Evolutionary conservation across 1,140 invertebrate genomes (phyloP).

Genomic region (Dryas iulia): DNA sequence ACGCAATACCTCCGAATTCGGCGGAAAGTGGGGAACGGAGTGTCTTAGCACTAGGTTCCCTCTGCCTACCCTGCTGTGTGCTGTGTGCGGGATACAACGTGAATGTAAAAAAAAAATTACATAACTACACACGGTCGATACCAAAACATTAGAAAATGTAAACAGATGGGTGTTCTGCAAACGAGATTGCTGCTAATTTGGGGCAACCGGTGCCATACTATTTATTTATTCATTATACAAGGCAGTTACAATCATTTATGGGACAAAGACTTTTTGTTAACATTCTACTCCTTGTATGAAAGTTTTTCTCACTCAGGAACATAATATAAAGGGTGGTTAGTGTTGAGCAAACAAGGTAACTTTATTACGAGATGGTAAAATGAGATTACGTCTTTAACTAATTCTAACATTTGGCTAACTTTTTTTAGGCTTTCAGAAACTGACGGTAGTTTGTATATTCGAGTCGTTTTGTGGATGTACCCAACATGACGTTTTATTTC

Average conservation of each 20-base stretch:
- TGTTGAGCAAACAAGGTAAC: not conserved
- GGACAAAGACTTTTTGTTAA: not conserved
- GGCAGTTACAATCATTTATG: conserved; percentile 20
- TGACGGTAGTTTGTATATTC: too few relatives aligned
- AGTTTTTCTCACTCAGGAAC: not conserved
- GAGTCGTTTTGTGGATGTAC: too few relatives aligned
- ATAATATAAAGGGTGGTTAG: not conserved
- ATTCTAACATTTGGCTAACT: not conserved
- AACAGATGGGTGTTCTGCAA: conserved; percentile 18
- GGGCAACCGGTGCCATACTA: conserved; percentile 17
- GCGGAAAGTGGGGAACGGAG: too few relatives aligned
- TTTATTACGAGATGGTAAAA: not conserved
- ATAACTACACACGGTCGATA: not conserved
- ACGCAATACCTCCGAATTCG: too few relatives aligned
- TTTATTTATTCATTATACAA: conserved; percentile 28
- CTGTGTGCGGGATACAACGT: not conserved
- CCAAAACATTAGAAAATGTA: conserved; percentile 5
- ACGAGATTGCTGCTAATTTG: conserved; percentile 27
- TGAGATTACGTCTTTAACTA: not conserved
- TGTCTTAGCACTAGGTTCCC: too few relatives aligned
- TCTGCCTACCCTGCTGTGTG: too few relatives aligned
- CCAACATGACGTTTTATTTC: too few relatives aligned
- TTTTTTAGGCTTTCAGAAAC: not conserved
- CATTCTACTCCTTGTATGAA: not conserved
- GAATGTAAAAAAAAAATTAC: not conserved